Conservation (phyloP, 2,797 vertebrate species). For the Ptychadena robeensis region DNA sequence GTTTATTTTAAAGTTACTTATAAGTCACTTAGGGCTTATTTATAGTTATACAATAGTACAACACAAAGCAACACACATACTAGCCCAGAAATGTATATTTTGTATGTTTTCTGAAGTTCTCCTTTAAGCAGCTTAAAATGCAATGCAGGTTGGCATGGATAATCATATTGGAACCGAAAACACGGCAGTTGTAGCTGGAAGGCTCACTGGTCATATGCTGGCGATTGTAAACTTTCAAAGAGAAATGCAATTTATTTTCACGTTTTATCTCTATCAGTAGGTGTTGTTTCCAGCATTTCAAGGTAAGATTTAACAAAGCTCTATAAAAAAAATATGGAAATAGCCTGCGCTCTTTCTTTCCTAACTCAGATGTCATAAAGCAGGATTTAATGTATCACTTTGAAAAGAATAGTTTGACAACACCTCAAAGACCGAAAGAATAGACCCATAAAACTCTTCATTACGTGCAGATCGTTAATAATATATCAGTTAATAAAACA, state of each 20-base stretch:
- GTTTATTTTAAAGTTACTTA: too few species aligned
- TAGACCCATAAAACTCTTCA: conserved; percentile 36
- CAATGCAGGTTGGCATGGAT: too few species aligned
- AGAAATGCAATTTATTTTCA: neutral
- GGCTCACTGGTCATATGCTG: neutral
- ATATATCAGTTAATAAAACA: conserved; percentile 51
- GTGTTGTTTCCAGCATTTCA: neutral
- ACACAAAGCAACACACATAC: too few species aligned
- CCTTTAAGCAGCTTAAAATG: too few species aligned
- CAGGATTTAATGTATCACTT: conserved; percentile 11
- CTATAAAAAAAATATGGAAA: neutral
- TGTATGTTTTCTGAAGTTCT: too few species aligned
- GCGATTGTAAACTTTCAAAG: neutral
- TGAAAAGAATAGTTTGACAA: conserved; percentile 25
- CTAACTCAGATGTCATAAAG: neutral
- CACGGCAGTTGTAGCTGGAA: neutral
- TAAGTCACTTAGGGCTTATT: too few species aligned
- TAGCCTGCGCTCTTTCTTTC: neutral
- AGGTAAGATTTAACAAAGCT: conserved; percentile 5
- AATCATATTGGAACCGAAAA: neutral
- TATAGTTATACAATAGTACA: too few species aligned
- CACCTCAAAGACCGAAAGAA: conserved; percentile 31
- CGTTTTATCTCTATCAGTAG: neutral
- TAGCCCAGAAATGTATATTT: too few species aligned
- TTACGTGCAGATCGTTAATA: conserved; percentile 43